Conservation (phyloP, 2,888 invertebrate species). For the Cheilosia grossa region DNA sequence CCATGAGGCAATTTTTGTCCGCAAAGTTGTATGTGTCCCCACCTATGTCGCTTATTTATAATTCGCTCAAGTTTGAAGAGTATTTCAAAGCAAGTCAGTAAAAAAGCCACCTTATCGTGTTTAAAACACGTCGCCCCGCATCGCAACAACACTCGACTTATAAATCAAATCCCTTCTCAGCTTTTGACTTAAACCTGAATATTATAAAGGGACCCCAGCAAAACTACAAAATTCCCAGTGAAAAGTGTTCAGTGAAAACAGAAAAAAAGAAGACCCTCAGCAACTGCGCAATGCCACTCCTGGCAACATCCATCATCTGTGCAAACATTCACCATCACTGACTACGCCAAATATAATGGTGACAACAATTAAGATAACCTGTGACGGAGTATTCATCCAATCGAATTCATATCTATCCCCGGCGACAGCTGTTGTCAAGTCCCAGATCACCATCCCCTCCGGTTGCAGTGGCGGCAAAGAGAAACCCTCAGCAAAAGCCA, state of each 20-base stretch:
- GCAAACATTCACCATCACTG: conserved; percentile 32
- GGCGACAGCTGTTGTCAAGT: conserved; percentile 59
- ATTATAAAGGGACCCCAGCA: neutral
- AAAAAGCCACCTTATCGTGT: too few species aligned
- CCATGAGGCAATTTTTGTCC: too few species aligned
- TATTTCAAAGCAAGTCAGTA: too few species aligned
- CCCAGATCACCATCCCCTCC: conserved; percentile 47
- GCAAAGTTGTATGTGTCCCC: too few species aligned
- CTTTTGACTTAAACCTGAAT: neutral
- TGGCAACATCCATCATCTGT: conserved; percentile 29
- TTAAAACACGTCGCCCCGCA: too few species aligned
- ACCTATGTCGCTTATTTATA: too few species aligned
- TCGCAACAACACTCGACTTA: too few species aligned
- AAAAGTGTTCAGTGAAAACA: conserved; percentile 19
- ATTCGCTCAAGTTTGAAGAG: too few species aligned
- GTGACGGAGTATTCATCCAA: conserved; percentile 83
- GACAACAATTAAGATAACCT: conserved; percentile 83
- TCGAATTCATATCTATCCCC: conserved; percentile 81
- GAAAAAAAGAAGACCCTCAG: neutral
- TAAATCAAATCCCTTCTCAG: too few species aligned
- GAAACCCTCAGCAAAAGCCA: conserved; percentile 43
- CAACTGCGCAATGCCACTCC: conserved; percentile 32
- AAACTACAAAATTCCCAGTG: neutral
- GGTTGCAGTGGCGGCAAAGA: conserved; percentile 32
- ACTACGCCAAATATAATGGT: conserved; percentile 78